Base-by-base conservation (phyloP, 2,888 invertebrate species). In the Pollenia amentaria region DNA sequence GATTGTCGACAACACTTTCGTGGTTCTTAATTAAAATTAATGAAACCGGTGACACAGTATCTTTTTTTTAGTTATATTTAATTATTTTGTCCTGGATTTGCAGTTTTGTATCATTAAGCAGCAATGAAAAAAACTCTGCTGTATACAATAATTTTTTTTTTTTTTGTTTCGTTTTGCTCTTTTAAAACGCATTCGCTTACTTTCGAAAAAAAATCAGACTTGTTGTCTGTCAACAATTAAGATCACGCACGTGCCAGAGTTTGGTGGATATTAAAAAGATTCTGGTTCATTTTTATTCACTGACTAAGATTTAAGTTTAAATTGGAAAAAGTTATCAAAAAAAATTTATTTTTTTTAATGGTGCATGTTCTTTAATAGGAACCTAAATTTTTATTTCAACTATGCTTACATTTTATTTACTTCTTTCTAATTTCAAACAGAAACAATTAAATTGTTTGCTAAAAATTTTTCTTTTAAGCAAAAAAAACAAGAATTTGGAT, bases 11-110 rank as follows among this genome's bases (percentile, higher is more conserved):
- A 76, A 48, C 21, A 62, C 48, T 73, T 65, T 53, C 64, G 57
- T 73, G 79, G 64, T 65, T 62, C 65, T 85, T 88, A 83, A 80
- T 82, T 84, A 69, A 80, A 85, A 89, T 85, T 87, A 83, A 84
- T 85, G 84, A 69, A 67, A 53, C 18, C 65, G 48, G 62, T 62
- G 48, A 60, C 14, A 57, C 21, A 46, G n/a, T 55, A 55, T 55
- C 16, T 67, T 29, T 16, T 11, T 55, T 38, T 65, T 16, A 7
- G 57, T 75, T n/a, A 6, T 8, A 10, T 53, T 64, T 55, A 2
- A n/a, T 38, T 60, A 60, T 14, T 18, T 64, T 51, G 14, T 69
- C 29, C 48, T 48, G 57, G 6, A 29, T 60, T 38, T 14, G 29
- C n/a, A 8, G 21, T n/a, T 60, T 38, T 53, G n/a, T 0, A 11